Evolutionary conservation across 1,140 invertebrate species (phyloP), one percentile per base, ranked within the genome.

Genomic region (Cotesia glomerata): DNA sequence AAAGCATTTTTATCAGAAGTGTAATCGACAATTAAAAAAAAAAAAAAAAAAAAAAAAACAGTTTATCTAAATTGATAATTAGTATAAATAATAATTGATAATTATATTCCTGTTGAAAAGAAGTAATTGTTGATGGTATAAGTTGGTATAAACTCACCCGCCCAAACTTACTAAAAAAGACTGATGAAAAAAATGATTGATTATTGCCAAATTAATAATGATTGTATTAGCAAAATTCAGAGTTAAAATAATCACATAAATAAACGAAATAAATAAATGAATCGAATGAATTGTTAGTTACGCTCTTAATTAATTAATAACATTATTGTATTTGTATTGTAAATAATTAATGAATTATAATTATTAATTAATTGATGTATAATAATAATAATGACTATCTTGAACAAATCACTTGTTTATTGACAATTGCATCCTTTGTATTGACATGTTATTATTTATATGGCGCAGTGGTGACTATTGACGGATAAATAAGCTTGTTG

Each of bases 401-500:
- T 45, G 39, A 11, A 45, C 39, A 45, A 45, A 45, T 7, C 39
- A 9, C 63, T 11, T 58, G 39, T 51, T 66, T 64, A 61, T 45
- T 62, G 16, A 71, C 26, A 26, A 52, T 26, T 34, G 62, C 51
- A 51, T 73, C 11, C 7, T 45, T 45, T 8, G 7, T 45, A 45
- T 9, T 45, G 2, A 45, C 11, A 9, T 2, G 3, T 45, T 45
- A 45, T 45, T 45, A 45, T 45, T 45, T 45, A 9, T 11, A 45
- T n/a, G 2, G 39, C 11, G 11, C 5, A 0, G 8, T 9, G 39
- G 34, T 69, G 61, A 9, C 73, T 63, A 76, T 52, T 74, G 65
- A 14, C 11, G 51, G 59, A 69, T 62, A 34, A 73, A 73, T 68
- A 77, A 73, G 69, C 61, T 72, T 69, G 65, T 72, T 8, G 79